Evolutionary conservation across 2,113 vertebrate genomes (phyloP).

Genomic region (Eurypyga helias): DNA sequence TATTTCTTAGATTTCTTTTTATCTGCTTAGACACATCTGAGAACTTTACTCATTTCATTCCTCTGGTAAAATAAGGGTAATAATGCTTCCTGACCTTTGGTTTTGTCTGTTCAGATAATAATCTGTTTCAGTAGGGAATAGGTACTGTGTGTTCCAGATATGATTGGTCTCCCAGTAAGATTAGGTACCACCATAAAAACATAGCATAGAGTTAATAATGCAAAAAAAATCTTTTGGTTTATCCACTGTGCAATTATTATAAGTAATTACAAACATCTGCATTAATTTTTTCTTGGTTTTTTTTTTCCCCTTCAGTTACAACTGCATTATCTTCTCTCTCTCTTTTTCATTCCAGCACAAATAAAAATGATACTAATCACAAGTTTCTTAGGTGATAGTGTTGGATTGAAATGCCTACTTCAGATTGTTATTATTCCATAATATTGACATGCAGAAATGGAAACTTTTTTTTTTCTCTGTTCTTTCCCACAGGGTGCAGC

Average conservation of each 20-base stretch:
- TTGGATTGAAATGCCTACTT: background rate
- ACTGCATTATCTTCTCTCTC: background rate
- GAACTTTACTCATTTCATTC: background rate
- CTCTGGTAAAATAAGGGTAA: background rate
- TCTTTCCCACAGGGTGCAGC: constrained; percentile 88
- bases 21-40: background rate
- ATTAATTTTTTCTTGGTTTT: background rate
- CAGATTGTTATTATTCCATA: background rate
- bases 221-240: background rate
- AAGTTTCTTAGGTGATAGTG: background rate
- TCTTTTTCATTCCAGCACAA: background rate
- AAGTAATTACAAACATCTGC: background rate
- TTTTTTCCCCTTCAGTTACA: background rate
- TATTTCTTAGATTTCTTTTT: background rate
- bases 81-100: background rate
- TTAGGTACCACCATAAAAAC: background rate
- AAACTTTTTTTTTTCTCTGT: constrained; percentile 20
- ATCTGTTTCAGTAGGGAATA: background rate
- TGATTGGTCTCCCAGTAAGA: background rate
- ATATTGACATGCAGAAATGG: background rate
- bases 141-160: background rate
- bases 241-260: background rate
- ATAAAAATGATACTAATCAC: background rate
- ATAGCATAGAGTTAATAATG: background rate
- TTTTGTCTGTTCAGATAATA: background rate